A percentile compares a stretch with the other conserved stretches of the same genome.
Conservation (phyloP, 2,113 vertebrate genomes). For the Cervus canadensis region DNA sequence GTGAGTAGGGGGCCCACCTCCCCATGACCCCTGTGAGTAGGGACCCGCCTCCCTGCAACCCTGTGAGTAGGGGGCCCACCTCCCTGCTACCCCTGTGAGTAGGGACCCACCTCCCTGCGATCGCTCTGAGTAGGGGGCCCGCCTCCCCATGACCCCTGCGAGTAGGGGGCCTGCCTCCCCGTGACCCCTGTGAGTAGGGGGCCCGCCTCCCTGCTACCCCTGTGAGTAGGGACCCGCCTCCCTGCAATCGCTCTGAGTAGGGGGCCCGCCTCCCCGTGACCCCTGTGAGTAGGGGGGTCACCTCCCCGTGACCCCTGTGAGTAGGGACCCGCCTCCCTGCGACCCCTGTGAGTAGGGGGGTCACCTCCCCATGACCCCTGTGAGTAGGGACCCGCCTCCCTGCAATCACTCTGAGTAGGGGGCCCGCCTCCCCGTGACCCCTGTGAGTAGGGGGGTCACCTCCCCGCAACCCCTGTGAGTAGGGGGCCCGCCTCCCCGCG, state of each 20-base stretch:
- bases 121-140: not conserved
- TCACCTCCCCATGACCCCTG: slow-evolving; percentile 77
- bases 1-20: slow-evolving; percentile 36
- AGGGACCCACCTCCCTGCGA: rapidly evolving
- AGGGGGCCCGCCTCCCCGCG: no score
- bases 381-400: no score
- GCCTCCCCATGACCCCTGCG: not conserved
- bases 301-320: not conserved
- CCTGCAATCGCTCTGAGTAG: not conserved
- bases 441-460: no score
- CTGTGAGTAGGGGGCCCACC: not conserved
- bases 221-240: no score
- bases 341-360: no score
- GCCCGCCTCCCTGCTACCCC: rapidly evolving
- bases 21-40: slow-evolving; percentile 76
- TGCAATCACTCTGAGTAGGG: no score
- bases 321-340: not conserved
- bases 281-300: not conserved
- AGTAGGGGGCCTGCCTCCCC: no score
- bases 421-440: no score
- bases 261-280: slow-evolving; percentile 78
- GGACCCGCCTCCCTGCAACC: not conserved
- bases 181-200: not conserved
- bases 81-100: not conserved
- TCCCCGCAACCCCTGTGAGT: no score